Evolutionary conservation across 1,140 invertebrate species (phyloP).

Genomic region (Penaeus chinensis): DNA sequence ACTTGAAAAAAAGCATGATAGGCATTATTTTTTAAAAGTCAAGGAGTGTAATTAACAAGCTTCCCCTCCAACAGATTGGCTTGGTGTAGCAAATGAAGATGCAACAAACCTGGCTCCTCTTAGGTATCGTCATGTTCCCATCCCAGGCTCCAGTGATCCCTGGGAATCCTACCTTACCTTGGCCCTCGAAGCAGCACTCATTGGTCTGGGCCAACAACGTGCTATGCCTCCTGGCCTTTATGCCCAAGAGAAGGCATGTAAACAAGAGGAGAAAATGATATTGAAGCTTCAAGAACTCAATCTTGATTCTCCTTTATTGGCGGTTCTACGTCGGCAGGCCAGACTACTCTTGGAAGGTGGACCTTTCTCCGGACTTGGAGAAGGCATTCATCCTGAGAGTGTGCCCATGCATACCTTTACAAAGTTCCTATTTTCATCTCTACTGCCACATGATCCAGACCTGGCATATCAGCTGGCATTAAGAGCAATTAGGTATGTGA

Average conservation of each 20-base stretch:
- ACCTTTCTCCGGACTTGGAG: slow-evolving; percentile 79
- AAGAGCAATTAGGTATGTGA: slow-evolving; percentile 72
- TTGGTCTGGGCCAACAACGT: slow-evolving; percentile 80
- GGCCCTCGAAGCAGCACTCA: slow-evolving; percentile 77
- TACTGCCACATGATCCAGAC: slow-evolving; percentile 78
- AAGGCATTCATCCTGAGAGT: slow-evolving; percentile 80
- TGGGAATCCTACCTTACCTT: slow-evolving; percentile 82
- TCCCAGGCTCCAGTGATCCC: slow-evolving; percentile 77
- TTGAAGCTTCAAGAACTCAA: slow-evolving; percentile 81
- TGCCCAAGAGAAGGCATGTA: slow-evolving; percentile 81
- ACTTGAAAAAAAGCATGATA: background rate
- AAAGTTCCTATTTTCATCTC: slow-evolving; percentile 80
- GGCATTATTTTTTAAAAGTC: slow-evolving; percentile 65
- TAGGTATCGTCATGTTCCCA: slow-evolving; percentile 79
- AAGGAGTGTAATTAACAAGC: too few species aligned
- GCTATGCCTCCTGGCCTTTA: slow-evolving; percentile 83
- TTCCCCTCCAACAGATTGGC: slow-evolving; percentile 67
- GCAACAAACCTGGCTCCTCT: slow-evolving; percentile 73
- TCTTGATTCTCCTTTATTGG: slow-evolving; percentile 77
- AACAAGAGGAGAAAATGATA: slow-evolving; percentile 83
- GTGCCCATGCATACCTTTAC: slow-evolving; percentile 87
- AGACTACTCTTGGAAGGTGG: slow-evolving; percentile 78
- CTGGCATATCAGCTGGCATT: slow-evolving; percentile 79
- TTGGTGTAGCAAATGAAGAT: slow-evolving; percentile 71
- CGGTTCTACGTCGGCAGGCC: slow-evolving; percentile 71